These are phyloP conservation scores for Nothura maculosa DNA, from an alignment of 2,797 vertebrate species.

Conservation along the genomic window DNA sequence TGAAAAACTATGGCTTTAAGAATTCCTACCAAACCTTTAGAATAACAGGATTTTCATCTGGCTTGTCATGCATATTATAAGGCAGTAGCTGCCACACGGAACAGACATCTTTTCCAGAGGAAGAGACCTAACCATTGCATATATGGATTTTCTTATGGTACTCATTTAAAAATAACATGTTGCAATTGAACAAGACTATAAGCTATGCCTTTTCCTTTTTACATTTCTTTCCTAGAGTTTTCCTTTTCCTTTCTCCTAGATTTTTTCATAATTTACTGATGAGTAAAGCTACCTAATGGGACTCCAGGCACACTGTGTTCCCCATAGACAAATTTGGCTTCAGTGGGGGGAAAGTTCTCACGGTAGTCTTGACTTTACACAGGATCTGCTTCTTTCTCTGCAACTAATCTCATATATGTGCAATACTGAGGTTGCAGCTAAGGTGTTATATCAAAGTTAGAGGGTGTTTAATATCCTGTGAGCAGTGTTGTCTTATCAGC, in stretches of 20 bases:
- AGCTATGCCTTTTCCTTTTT: background rate
- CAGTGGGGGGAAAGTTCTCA: background rate
- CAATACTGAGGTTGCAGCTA: background rate
- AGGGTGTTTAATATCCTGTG: slow-evolving; percentile 46
- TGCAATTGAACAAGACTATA: background rate
- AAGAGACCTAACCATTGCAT: background rate
- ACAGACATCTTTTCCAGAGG: background rate
- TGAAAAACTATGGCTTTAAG: background rate
- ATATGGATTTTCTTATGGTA: background rate
- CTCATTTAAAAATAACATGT: background rate
- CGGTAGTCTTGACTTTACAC: background rate
- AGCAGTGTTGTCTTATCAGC: background rate
- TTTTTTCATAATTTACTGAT: background rate
- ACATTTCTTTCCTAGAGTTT: background rate
- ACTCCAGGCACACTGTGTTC: background rate
- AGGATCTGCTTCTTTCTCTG: background rate
- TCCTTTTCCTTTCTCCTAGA: background rate
- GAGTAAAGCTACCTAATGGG: background rate
- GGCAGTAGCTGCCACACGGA: background rate
- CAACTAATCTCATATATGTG: background rate
- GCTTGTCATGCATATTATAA: background rate
- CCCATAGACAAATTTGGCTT: background rate
- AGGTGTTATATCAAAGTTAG: background rate
- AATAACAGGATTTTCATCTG: background rate
- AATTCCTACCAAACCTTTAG: background rate